phyloP scores from a whole-genome alignment of 1,140 invertebrate species.

The Drosophila seguyi region DNA sequence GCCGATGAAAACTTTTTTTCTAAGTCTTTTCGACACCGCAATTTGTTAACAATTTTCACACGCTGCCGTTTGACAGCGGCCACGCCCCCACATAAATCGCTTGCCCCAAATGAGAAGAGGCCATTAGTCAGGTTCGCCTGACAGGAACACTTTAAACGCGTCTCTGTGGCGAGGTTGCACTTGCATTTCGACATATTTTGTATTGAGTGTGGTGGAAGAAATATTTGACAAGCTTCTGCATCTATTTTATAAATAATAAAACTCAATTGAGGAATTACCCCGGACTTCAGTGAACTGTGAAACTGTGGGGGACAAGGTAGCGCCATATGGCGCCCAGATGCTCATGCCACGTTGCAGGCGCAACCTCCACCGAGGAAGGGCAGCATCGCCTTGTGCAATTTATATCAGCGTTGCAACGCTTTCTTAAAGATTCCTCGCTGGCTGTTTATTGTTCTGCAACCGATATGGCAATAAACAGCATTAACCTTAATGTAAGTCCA shows the following conservation, averaged over 20 bases:
- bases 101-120: constrained; percentile 42
- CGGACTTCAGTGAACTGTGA: constrained; percentile 16
- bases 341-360: constrained; percentile 35
- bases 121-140: constrained; percentile 71
- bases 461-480: constrained; percentile 60
- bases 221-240: constrained; percentile 29
- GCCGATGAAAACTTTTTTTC: constrained; percentile 57
- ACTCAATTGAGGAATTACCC: constrained; percentile 31
- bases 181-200: constrained; percentile 28
- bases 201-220: constrained; percentile 15
- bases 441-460: constrained; percentile 62
- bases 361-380: background rate
- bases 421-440: constrained; percentile 24
- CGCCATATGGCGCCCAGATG: constrained; percentile 70
- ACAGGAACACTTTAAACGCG: constrained; percentile 53
- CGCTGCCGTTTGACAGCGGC: constrained; percentile 69
- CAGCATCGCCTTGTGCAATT: constrained; percentile 23
- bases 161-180: constrained; percentile 36
- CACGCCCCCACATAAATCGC: constrained; percentile 68
- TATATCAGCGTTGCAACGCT: constrained; percentile 29
- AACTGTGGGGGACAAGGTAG: constrained; percentile 61
- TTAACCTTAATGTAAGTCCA: constrained; percentile 40
- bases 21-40: constrained; percentile 76
- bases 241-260: constrained; percentile 19
- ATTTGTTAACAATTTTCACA: constrained; percentile 83